Base-by-base conservation (phyloP, 2,797 vertebrate genomes). In the Siniperca scherzeri region DNA sequence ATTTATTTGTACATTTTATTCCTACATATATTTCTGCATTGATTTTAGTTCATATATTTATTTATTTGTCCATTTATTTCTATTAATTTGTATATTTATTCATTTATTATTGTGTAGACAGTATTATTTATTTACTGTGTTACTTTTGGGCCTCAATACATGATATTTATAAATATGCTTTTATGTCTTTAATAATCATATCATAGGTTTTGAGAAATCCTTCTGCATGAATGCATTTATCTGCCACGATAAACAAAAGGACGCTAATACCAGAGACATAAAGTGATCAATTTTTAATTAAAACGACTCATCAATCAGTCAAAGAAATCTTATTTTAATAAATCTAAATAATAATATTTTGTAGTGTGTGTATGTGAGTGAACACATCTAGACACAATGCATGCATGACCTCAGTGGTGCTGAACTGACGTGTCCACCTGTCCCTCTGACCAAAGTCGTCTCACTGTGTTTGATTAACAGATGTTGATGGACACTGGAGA, bases 381-480 rank as follows among this genome's bases (percentile, higher is more conserved):
- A 55, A 21, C 40, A 25, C n/a, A 7, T 4, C 3, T 12, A 30
- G 19, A 11, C 22, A 14, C 8, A 40, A 36, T 16, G 12, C 10
- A 30, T 8, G 16, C 16, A 33, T 21, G 9, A 19, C 17, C 8
- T 72, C 5, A 0, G 44, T 60, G n/a, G 7, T 42, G 5, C 59
- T 53, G 62, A 57, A 68, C 0, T 22, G 27, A 46, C 40, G 1
- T 61, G 52, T 82, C 71, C 57, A 70, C 70, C 33, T 33, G 46
- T 82, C 61, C 1, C 8, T 60, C 66, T 55, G 91, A 60, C 68
- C 91, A 88, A 95, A 94, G 93, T 93, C 86, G 83, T 61, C 62
- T 22, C 1, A 3, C 74, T 57, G 85, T 75, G 42, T 88, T 85
- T 88, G 66, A 87, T 75, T 70, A 83, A 62, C 67, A n/a, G 44